phyloP scores from a whole-genome alignment of 2,888 invertebrate genomes.

The Limenitis camilla region DNA sequence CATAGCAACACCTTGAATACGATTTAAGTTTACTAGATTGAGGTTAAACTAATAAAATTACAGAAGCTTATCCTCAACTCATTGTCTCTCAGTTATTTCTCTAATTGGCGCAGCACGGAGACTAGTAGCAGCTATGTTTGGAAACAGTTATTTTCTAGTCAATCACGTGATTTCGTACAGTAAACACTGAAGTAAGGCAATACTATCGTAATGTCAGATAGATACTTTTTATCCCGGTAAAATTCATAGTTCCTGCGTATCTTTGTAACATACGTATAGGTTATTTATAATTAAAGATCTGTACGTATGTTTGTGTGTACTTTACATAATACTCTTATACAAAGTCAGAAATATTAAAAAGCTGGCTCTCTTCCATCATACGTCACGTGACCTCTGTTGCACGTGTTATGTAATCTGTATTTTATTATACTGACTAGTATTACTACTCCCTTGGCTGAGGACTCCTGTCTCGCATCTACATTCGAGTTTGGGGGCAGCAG shows the following conservation, averaged over 20 bases:
- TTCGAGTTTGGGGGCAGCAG: too few species aligned
- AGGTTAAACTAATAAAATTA: not conserved
- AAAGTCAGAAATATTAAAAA: not conserved
- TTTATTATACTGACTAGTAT: too few species aligned
- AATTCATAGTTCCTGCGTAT: not conserved
- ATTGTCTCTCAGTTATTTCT: not conserved
- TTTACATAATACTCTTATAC: not conserved
- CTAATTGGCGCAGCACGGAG: not conserved
- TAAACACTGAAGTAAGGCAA: too few species aligned
- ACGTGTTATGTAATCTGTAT: too few species aligned
- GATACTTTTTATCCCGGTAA: too few species aligned
- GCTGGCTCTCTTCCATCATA: not conserved
- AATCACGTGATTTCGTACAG: too few species aligned
- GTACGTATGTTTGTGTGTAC: not conserved
- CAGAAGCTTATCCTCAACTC: not conserved
- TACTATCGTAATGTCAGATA: too few species aligned
- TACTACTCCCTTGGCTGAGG: too few species aligned
- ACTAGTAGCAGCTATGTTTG: not conserved
- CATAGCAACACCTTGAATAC: conserved; percentile 1
- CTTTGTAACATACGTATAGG: not conserved
- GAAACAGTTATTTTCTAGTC: too few species aligned
- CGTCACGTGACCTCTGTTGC: conserved; percentile 2
- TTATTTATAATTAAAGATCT: not conserved
- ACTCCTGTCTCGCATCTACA: too few species aligned
- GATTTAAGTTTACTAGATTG: not conserved